Evolutionary conservation across 2,113 vertebrate species (phyloP), one percentile per base, ranked within the genome.

Genomic region (Syngnathus scovelli): DNA sequence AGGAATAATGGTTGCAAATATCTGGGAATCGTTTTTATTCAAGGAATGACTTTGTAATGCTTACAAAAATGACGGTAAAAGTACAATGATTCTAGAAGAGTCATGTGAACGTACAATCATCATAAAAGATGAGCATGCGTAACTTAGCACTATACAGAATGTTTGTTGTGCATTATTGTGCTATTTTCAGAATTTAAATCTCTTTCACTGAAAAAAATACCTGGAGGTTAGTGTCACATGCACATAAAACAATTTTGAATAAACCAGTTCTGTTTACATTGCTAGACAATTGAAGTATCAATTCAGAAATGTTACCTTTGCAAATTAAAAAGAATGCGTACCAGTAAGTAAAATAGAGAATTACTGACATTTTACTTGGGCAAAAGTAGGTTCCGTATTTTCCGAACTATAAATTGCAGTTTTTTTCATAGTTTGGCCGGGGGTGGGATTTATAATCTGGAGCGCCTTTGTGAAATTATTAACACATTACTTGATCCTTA

Each of bases 21-120:
- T n/a, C 6, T 54, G 21, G n/a, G 10, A 23, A 21, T 10, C 52
- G 23, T 27, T 8, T 54, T 54, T 5, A 54, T 54, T 23, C 11
- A 10, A 54, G 23, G n/a, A 23, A 23, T 23, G 21, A 39, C 38
- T 19, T 39, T 39, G 59, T 13, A n/a, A 66, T 37, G 23, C 10
- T 38, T 1, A 70, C 38, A 3, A 12, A 69, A 48, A 51, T 39
- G 16, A 39, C 59, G 9, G 5, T 10, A 60, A 60, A n/a, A 60
- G 58, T 49, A 49, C 5, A 46, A 18, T 19, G 46, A 49, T 2
- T 36, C 36, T 1, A 0, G 23, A 16, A 15, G 58, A 44, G 52
- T 73, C 78, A 79, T 61, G 61, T 78, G 75, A 52, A 67, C 49
- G 4, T 10, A 0, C 56, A 66, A 83, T 72, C 51, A 48, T 62